Evolutionary conservation across 92 coral and sea anemone species (phyloP), one percentile per base, ranked within the genome.

Genomic region (Actinostola sp.): DNA sequence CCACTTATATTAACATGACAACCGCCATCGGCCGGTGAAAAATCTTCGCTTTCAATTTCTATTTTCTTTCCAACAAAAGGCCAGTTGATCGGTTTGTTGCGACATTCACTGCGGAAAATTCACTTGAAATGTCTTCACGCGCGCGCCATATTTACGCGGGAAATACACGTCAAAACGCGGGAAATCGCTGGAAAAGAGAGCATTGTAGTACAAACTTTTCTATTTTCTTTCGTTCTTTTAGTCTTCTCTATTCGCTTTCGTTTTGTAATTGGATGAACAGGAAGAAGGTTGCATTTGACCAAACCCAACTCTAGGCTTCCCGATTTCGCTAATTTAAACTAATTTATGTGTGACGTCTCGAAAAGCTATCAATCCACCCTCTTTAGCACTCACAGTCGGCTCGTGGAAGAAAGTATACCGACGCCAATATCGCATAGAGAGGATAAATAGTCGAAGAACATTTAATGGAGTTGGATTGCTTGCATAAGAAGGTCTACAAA

Each of bases 1-100:
- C 56, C 57, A 15, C 56, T 53, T 66, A 45, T 39, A 41, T 15
- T 53, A 66, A 66, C 72, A 66, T 33, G 59, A 66, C 60, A 66
- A 25, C 56, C 72, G 24, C 19, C 72, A 24, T 29, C 11, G 25
- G 42, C 9, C 28, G 41, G 23, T 16, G 27, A 28, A 29, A 29
- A 29, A 46, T 66, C 54, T 20, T 66, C 16, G 17, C 14, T 17
- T 30, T 20, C 28, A 19, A 7, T 21, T 48, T 9, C 17, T 48
- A 21, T 41, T 15, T 41, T 41, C 46, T 23, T 48, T 48, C 54
- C n/a, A n/a, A n/a, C n/a, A n/a, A n/a, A n/a, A n/a, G n/a, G n/a
- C n/a, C n/a, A n/a, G n/a, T n/a, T n/a, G n/a, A n/a, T n/a, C n/a
- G n/a, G n/a, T n/a, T n/a, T n/a, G n/a, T n/a, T n/a, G n/a, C n/a